Evolutionary conservation across 2,888 invertebrate genomes (phyloP).

Genomic region (Campoplex capitator): DNA sequence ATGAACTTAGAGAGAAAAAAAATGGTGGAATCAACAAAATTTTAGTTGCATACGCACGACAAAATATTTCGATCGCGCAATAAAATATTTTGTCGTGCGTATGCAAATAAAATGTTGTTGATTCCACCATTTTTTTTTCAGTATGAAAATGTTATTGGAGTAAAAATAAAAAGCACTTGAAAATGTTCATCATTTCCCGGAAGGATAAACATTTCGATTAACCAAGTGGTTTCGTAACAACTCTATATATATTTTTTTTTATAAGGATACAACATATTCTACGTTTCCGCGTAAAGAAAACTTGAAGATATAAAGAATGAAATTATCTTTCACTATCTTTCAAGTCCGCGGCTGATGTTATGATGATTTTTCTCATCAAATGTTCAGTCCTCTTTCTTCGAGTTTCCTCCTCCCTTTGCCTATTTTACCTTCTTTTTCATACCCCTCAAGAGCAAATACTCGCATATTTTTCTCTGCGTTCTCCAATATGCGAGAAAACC

Average conservation of each 20-base stretch:
- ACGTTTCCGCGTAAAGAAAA: neutral
- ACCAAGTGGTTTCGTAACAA: neutral
- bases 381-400: neutral
- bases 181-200: neutral
- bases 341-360: slow-evolving; percentile 5
- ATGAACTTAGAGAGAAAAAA: too few species aligned
- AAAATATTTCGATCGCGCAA: too few species aligned
- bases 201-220: neutral
- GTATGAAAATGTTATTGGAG: too few species aligned
- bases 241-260: neutral
- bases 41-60: too few species aligned
- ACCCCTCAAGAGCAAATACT: neutral
- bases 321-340: slow-evolving; percentile 27
- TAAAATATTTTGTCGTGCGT: too few species aligned
- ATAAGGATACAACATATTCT: neutral
- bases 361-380: neutral
- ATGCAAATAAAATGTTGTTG: too few species aligned
- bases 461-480: neutral
- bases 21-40: too few species aligned
- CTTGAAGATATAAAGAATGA: slow-evolving; percentile 22
- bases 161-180: neutral
- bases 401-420: neutral
- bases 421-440: neutral
- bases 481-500: slow-evolving; percentile 19
- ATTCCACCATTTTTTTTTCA: too few species aligned